These are phyloP conservation scores for Propithecus coquereli DNA, from an alignment of 2,113 vertebrate species.

Conservation along the genomic window DNA sequence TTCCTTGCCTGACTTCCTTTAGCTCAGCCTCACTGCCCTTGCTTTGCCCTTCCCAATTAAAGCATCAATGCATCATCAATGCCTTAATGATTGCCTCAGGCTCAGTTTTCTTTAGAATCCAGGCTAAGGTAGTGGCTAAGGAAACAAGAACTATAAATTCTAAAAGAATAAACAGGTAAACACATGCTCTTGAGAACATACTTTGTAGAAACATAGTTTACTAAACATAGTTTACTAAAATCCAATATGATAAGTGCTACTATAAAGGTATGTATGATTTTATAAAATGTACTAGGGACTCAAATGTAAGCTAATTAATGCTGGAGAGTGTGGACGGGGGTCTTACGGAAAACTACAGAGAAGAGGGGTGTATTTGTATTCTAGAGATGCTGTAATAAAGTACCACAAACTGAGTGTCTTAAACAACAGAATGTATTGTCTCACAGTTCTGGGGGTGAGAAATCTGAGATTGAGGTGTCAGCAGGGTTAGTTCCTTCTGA, in stretches of 20 bases:
- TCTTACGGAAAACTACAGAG: background rate
- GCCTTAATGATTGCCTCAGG: background rate
- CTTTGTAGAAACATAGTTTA: too few species aligned
- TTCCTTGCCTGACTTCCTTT: background rate
- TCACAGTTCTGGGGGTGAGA: background rate
- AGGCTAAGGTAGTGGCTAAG: background rate
- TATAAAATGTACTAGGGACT: background rate
- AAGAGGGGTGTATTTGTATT: background rate
- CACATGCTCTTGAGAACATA: background rate
- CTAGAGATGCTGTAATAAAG: background rate
- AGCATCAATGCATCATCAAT: background rate
- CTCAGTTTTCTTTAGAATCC: background rate
- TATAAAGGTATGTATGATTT: background rate
- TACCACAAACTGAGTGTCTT: background rate
- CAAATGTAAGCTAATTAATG: background rate
- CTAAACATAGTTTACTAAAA: too few species aligned
- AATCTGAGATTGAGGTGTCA: background rate
- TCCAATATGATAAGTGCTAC: background rate
- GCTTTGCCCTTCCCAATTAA: background rate
- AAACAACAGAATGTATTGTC: background rate
- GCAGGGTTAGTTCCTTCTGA: background rate
- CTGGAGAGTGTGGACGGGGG: background rate
- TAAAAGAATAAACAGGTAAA: background rate
- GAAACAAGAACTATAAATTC: background rate
- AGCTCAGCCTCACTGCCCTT: background rate